Evolutionary conservation across 2,797 vertebrate genomes (phyloP).

Genomic region (Chrysocyon brachyurus): DNA sequence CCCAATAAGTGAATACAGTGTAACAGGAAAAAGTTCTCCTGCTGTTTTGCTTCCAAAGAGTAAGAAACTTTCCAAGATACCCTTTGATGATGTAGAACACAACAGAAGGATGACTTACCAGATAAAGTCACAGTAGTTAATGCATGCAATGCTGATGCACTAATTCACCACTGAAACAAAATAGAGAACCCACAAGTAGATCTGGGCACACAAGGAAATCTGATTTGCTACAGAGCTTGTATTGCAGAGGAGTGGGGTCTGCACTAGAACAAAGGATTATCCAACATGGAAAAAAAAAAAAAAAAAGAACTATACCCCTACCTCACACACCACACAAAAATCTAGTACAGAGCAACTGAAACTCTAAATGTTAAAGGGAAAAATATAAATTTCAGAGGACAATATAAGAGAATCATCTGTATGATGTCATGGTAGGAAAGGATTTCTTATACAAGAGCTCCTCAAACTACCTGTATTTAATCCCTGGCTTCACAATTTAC

Average conservation of each 20-base stretch:
- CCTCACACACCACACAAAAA: neutral
- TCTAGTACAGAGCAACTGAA: neutral
- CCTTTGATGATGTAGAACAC: neutral
- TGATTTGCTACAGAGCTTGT: neutral
- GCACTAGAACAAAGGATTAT: neutral
- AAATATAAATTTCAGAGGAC: neutral
- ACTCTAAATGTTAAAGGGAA: neutral
- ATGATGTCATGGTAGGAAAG: neutral
- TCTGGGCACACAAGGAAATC: neutral
- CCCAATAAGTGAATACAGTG: neutral
- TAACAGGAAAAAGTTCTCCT: neutral
- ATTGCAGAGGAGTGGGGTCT: neutral
- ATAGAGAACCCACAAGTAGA: neutral
- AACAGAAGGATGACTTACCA: neutral
- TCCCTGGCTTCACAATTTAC: neutral
- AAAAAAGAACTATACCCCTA: neutral
- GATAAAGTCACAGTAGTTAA: neutral
- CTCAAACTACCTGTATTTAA: neutral
- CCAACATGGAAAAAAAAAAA: too few relatives aligned
- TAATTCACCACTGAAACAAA: neutral
- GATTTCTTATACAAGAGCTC: neutral
- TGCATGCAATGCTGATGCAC: neutral
- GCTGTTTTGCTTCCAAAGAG: conserved; percentile 49
- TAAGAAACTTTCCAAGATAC: conserved; percentile 37
- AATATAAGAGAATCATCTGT: neutral